Evolutionary conservation across 1,140 invertebrate genomes (phyloP).

Genomic region (Pinna nobilis): DNA sequence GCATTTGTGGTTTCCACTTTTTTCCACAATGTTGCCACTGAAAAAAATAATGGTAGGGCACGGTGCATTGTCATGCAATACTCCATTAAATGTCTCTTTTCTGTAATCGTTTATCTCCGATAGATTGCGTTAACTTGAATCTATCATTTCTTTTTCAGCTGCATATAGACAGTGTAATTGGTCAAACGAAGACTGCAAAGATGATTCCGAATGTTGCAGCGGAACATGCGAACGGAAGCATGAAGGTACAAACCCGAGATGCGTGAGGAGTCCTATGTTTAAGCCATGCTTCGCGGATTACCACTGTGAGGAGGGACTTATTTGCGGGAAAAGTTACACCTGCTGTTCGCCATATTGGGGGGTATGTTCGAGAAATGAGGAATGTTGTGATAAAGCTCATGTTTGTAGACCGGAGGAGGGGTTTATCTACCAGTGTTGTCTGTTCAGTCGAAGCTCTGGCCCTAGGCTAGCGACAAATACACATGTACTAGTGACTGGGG

Average conservation of each 20-base stretch:
- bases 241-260: background rate
- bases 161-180: background rate
- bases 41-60: too few relatives aligned
- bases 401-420: constrained; percentile 1
- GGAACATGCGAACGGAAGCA: background rate
- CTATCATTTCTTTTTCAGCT: constrained; percentile 1
- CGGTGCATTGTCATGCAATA: too few relatives aligned
- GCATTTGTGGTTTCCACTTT: too few relatives aligned
- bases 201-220: background rate
- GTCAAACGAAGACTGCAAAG: constrained; percentile 6
- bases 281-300: background rate
- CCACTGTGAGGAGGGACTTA: background rate
- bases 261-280: background rate
- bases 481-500: too few relatives aligned
- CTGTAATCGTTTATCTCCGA: too few relatives aligned
- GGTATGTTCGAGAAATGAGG: background rate
- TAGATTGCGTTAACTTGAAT: too few relatives aligned
- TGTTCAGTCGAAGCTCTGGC: too few relatives aligned
- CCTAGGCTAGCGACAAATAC: too few relatives aligned
- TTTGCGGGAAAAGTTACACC: background rate
- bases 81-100: too few relatives aligned
- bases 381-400: background rate
- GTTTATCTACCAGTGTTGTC: background rate
- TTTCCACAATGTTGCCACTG: too few relatives aligned
- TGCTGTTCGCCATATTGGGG: constrained; percentile 17